Conservation (phyloP, 2,888 invertebrate genomes). For the Pycnomerus fuliginosus region DNA sequence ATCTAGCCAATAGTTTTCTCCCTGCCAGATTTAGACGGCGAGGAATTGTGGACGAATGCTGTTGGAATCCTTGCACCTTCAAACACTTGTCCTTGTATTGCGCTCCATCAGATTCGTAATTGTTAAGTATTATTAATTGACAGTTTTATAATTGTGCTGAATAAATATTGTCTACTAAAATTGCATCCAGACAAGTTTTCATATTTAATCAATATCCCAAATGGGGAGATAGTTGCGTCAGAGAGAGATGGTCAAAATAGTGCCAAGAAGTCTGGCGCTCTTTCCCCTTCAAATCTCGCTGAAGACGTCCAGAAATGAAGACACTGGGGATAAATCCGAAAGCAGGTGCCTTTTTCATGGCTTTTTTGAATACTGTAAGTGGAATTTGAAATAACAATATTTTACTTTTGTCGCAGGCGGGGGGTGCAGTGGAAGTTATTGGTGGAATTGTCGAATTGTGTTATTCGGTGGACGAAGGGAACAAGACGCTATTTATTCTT, state of each 20-base stretch:
- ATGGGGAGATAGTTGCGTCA: background rate
- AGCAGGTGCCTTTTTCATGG: constrained; percentile 36
- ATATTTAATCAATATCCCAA: background rate
- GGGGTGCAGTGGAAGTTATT: constrained; percentile 3
- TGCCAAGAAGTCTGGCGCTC: constrained; percentile 25
- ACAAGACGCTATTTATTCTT: constrained; percentile 4
- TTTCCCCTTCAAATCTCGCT: constrained; percentile 1
- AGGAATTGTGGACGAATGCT: constrained; percentile 17
- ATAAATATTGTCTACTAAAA: background rate
- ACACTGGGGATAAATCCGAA: constrained; percentile 33
- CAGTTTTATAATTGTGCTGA: background rate
- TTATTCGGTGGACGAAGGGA: constrained; percentile 6
- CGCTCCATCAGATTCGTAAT: constrained; percentile 3
- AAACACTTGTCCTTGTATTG: constrained; percentile 11
- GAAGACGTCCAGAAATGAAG: constrained; percentile 15
- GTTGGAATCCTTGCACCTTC: constrained; percentile 9
- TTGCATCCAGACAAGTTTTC: background rate
- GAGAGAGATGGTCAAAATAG: background rate
- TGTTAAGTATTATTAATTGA: background rate
- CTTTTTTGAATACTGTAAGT: constrained; percentile 37
- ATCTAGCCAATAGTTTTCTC: constrained; percentile 7
- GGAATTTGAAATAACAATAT: constrained; percentile 1
- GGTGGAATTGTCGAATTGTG: background rate
- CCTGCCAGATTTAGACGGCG: constrained; percentile 6
- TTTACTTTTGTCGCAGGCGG: constrained; percentile 24